phyloP scores from a whole-genome alignment of 2,888 invertebrate genomes.

The Drosophila melanosoma region DNA sequence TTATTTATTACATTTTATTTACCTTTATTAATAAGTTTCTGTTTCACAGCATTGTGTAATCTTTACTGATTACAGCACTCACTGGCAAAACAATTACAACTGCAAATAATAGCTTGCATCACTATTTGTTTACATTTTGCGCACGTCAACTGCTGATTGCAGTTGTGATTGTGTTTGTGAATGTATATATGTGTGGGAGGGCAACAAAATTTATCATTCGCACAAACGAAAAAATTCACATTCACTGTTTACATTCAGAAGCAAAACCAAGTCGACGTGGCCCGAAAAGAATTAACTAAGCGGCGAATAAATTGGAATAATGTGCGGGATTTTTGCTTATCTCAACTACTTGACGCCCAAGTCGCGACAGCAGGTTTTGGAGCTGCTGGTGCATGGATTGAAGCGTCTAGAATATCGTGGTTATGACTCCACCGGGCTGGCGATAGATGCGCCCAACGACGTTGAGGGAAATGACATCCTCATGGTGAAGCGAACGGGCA shows the following conservation, averaged over 20 bases:
- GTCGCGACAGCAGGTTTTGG: constrained; percentile 95
- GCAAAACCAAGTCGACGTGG: constrained; percentile 52
- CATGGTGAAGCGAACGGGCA: constrained; percentile 93
- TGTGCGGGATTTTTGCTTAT: constrained; percentile 99
- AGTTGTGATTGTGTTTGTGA: not conserved
- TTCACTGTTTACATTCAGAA: constrained; percentile 38
- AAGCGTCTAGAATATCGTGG: constrained; percentile 99
- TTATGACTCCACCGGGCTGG: constrained; percentile 99
- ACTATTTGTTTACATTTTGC: constrained; percentile 51
- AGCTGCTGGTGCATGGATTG: constrained; percentile 95
- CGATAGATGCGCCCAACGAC: constrained; percentile 90
- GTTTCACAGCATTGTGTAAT: not conserved
- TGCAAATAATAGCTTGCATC: constrained; percentile 15
- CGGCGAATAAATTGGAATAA: constrained; percentile 23
- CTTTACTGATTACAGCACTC: not conserved
- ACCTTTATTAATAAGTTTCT: not conserved
- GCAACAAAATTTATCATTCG: constrained; percentile 40
- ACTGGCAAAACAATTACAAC: not conserved
- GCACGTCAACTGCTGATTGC: constrained; percentile 49
- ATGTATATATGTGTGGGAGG: constrained; percentile 5
- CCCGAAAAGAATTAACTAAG: constrained; percentile 6
- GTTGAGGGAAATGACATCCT: constrained; percentile 88
- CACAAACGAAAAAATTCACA: constrained; percentile 23
- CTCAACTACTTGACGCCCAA: constrained; percentile 99
- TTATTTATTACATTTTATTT: not conserved